Evolutionary conservation across 1,140 invertebrate genomes (phyloP), one percentile per base, ranked within the genome.

Genomic region (Ctenoplectra terminalis): DNA sequence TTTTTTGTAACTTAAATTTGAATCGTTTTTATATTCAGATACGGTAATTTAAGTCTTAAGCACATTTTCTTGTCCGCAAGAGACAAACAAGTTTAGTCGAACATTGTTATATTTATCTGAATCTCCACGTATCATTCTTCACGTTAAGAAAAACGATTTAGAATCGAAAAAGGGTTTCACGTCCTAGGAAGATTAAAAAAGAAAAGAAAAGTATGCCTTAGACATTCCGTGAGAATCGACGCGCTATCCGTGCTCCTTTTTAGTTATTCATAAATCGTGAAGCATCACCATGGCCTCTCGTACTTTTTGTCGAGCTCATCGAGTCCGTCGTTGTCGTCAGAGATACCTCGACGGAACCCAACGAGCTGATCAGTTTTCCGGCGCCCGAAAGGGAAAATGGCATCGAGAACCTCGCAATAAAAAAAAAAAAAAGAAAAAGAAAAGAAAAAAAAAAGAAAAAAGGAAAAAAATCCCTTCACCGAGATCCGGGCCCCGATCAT

Each of bases 401-500:
- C 70, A 86, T 52, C 81, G 67, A 87, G 66, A 86, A 80, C 81
- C 85, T 87, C 81, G 85, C 84, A 81, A 83, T 81, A 87, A 86
- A 26, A 50, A 37, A 40, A 23, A 5, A 43, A 69, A n/a, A 2
- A n/a, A 8, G 7, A 9, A 20, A 43, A 48, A 7, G 0, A 67
- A 43, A 23, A 20, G 37, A 56, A 79, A 5, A 60, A 1, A 17
- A 37, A 81, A 67, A 40, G 29, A 34, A n/a, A 77, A 77, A 50
- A 29, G 20, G 40, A 37, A 43, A 43, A 40, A 46, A 56, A 73
- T 88, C 77, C 88, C 84, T 85, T 90, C 84, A 88, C 82, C 80
- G 69, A 90, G 82, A 88, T 87, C 70, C 87, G 84, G 85, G 89
- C 90, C 86, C 85, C 37, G 61, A 80, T 71, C 52, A 61, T 88